phyloP scores from a whole-genome alignment of 2,113 vertebrate genomes.

The Actenoides hombroni region DNA sequence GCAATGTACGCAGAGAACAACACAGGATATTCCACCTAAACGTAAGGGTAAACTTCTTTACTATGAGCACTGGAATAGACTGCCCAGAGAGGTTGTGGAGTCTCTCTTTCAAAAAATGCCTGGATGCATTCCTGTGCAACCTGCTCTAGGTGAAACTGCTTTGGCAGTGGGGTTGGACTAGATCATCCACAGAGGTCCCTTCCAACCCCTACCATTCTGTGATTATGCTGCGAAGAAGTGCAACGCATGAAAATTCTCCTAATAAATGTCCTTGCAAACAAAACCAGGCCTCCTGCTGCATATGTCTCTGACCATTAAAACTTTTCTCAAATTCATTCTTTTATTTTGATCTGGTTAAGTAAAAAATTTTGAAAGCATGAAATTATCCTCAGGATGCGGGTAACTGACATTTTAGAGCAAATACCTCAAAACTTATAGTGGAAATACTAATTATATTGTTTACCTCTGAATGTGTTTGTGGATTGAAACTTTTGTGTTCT shows the following conservation, averaged over 20 bases:
- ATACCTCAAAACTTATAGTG: background rate
- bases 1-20: too few species aligned
- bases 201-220: too few species aligned
- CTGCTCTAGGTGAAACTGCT: too few species aligned
- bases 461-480: background rate
- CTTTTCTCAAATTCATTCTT: background rate
- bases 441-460: background rate
- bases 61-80: too few species aligned
- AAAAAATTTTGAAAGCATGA: background rate
- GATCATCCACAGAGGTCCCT: too few species aligned
- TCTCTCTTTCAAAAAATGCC: too few species aligned
- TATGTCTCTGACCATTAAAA: background rate
- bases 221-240: background rate
- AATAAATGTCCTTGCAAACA: background rate
- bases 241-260: background rate
- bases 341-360: background rate
- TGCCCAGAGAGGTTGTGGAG: too few species aligned
- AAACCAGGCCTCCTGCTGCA: background rate
- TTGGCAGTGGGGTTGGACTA: too few species aligned
- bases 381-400: background rate
- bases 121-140: too few species aligned
- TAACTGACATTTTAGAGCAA: background rate
- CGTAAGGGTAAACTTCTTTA: too few species aligned
- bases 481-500: background rate
- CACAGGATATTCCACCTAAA: too few species aligned